These are phyloP conservation scores for Lycocerus yunnanus DNA, from an alignment of 2,888 invertebrate genomes.

Conservation along the genomic window DNA sequence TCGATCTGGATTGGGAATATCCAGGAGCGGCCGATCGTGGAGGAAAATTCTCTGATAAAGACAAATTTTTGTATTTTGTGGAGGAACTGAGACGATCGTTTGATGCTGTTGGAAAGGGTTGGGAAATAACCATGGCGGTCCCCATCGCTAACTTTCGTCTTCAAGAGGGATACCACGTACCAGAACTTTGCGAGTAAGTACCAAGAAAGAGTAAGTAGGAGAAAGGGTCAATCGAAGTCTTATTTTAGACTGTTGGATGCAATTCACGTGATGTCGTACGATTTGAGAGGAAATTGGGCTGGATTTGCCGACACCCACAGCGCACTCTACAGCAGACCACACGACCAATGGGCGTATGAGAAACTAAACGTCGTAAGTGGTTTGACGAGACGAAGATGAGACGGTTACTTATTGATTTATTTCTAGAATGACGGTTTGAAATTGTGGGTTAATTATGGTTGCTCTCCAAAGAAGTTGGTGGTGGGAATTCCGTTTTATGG, in stretches of 20 bases:
- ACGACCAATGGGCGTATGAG: conserved; percentile 89
- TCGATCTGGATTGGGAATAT: conserved; percentile 91
- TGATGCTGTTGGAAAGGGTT: conserved; percentile 71
- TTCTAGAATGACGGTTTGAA: conserved; percentile 82
- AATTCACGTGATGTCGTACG: conserved; percentile 86
- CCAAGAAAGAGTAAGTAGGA: too few relatives aligned
- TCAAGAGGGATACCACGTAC: conserved; percentile 89
- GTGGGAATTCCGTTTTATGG: conserved; percentile 92
- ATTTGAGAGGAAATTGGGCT: conserved; percentile 87
- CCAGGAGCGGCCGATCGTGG: conserved; percentile 87
- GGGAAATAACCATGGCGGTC: conserved; percentile 91
- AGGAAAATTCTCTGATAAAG: conserved; percentile 82
- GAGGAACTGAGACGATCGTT: conserved; percentile 82
- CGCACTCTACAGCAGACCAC: conserved; percentile 81
- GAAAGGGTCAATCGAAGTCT: not conserved
- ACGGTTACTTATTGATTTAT: conserved; percentile 7
- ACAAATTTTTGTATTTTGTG: conserved; percentile 79
- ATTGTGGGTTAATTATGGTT: conserved; percentile 88
- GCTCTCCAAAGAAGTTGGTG: conserved; percentile 82
- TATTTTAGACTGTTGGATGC: conserved; percentile 71
- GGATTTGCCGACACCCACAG: conserved; percentile 91
- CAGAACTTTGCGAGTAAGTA: conserved; percentile 83
- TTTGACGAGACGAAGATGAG: too few relatives aligned
- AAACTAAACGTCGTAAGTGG: conserved; percentile 85
- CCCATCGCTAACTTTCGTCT: conserved; percentile 85